Evolutionary conservation across 2,113 vertebrate species (phyloP).

Genomic region (Oreochromis aureus): DNA sequence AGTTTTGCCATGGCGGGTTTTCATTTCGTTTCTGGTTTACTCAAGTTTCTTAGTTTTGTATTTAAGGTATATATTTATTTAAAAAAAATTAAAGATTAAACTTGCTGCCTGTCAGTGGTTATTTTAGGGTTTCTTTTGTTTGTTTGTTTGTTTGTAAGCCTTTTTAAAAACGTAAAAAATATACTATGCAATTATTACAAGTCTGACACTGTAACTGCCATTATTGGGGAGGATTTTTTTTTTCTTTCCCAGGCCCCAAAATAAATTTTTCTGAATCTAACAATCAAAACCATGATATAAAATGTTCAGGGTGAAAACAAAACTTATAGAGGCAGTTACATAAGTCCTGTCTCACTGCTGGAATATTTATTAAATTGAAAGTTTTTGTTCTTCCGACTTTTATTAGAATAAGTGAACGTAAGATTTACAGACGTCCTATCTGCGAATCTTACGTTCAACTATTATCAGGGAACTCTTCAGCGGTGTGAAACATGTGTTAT

Average conservation of each 20-base stretch:
- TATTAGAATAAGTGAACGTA: not conserved
- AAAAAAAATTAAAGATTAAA: not conserved
- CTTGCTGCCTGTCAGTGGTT: not conserved
- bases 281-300: rapidly evolving
- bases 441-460: rapidly evolving
- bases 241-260: not conserved
- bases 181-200: not conserved
- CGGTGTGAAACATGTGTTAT: not conserved
- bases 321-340: not conserved
- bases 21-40: not conserved
- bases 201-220: not conserved
- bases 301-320: not conserved
- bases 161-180: not conserved
- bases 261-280: not conserved
- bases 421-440: not conserved
- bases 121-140: not conserved
- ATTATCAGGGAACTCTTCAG: not conserved
- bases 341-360: not conserved
- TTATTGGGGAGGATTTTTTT: not conserved
- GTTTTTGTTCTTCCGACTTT: not conserved
- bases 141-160: not conserved
- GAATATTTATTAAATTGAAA: not conserved
- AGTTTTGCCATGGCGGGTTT: slow-evolving; percentile 88
- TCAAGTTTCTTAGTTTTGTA: not conserved
- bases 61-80: not conserved